Conservation (phyloP, 2,888 invertebrate genomes). For the Drosophila yooni region DNA sequence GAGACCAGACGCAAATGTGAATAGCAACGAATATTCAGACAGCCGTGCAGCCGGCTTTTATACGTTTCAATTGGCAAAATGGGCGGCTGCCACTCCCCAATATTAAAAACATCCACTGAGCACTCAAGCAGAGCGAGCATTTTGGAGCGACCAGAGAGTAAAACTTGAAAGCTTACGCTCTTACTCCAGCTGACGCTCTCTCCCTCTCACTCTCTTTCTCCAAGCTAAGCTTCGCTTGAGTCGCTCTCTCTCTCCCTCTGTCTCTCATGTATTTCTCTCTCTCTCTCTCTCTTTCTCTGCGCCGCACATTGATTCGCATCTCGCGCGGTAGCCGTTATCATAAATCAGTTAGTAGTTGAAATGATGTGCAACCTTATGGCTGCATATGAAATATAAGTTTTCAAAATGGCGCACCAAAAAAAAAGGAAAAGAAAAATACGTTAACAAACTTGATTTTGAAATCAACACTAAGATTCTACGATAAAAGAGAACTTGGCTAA, state of each 20-base stretch:
- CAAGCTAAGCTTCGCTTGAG: constrained; percentile 3
- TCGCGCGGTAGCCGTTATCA: constrained; percentile 28
- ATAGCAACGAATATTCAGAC: constrained; percentile 75
- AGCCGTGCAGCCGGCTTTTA: constrained; percentile 57
- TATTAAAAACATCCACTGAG: constrained; percentile 47
- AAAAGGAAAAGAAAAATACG: background rate
- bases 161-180: constrained; percentile 37
- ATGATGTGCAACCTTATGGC: constrained; percentile 48
- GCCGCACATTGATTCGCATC: constrained; percentile 48
- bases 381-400: constrained; percentile 22
- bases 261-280: background rate
- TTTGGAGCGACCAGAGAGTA: constrained; percentile 11
- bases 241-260: constrained; percentile 12
- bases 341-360: constrained; percentile 42
- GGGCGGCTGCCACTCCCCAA: constrained; percentile 60
- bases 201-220: constrained; percentile 8
- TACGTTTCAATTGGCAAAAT: constrained; percentile 80
- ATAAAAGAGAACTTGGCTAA: background rate
- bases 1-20: constrained; percentile 85
- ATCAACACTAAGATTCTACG: background rate
- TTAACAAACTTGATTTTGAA: background rate
- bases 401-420: constrained; percentile 36
- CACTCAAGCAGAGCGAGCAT: constrained; percentile 14
- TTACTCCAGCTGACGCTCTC: constrained; percentile 10
- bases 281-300: background rate